Evolutionary conservation across 2,113 vertebrate genomes (phyloP).

Genomic region (Antennarius striatus): DNA sequence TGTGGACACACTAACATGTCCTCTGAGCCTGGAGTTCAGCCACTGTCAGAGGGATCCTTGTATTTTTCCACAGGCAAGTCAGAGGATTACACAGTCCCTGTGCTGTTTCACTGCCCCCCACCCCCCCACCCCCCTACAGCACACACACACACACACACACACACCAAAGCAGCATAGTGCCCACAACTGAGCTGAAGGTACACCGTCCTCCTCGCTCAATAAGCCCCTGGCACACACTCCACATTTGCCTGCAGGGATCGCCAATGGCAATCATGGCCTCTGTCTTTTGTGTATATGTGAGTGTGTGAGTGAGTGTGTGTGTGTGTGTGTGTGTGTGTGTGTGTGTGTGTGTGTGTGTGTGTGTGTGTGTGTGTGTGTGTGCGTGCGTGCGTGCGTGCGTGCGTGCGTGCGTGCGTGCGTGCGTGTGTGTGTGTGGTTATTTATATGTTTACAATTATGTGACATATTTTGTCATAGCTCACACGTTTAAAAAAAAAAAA

Average conservation of each 20-base stretch:
- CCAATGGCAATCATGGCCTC: conserved; percentile 57
- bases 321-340: conserved; percentile 24
- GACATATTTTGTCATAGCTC: conserved; percentile 17
- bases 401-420: conserved; percentile 25
- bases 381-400: conserved; percentile 19
- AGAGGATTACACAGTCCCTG: conserved; percentile 74
- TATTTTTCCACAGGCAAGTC: conserved; percentile 77
- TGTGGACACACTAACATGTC: conserved; percentile 61
- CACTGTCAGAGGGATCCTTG: conserved; percentile 71
- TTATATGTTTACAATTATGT: conserved; percentile 13
- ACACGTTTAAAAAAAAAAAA: neutral
- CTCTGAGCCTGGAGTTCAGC: conserved; percentile 56
- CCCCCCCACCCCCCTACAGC: neutral
- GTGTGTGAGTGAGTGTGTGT: conserved; percentile 17
- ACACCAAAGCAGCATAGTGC: conserved; percentile 64
- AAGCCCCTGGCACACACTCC: conserved; percentile 61
- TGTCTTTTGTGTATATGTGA: conserved; percentile 27
- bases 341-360: conserved; percentile 26
- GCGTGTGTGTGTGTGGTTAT: conserved; percentile 7
- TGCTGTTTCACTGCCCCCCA: conserved; percentile 57
- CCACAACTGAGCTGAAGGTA: conserved; percentile 54
- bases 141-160: conserved; percentile 34
- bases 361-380: conserved; percentile 8
- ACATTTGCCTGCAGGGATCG: conserved; percentile 70
- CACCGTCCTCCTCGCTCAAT: conserved; percentile 55